Conservation (phyloP, 2,888 invertebrate genomes). For the Drosophila eohydei region DNA sequence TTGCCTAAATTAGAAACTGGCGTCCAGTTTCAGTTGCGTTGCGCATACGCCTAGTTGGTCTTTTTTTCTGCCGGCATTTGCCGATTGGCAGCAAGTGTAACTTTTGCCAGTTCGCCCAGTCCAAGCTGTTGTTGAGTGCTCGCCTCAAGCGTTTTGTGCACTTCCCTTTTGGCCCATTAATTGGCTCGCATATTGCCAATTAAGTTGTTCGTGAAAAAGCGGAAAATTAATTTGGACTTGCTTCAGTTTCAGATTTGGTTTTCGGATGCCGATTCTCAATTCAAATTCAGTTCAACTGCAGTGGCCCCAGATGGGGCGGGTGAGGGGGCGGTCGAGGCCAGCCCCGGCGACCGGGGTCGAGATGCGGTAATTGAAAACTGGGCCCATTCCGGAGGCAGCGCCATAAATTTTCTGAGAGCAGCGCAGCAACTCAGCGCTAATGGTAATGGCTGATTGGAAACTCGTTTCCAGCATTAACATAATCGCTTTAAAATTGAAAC, state of each 20-base stretch:
- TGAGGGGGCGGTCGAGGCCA: slow-evolving; percentile 10
- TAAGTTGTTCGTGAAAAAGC: slow-evolving; percentile 68
- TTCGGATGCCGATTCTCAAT: slow-evolving; percentile 36
- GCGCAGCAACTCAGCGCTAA: slow-evolving; percentile 52
- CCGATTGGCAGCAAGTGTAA: slow-evolving; percentile 58
- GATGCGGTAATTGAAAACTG: slow-evolving; percentile 71
- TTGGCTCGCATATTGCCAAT: slow-evolving; percentile 77
- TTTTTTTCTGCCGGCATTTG: slow-evolving; percentile 15
- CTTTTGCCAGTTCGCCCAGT: slow-evolving; percentile 39
- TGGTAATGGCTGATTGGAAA: slow-evolving; percentile 76
- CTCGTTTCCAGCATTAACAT: slow-evolving; percentile 76
- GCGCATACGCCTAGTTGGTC: slow-evolving; percentile 53
- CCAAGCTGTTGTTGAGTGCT: slow-evolving; percentile 14
- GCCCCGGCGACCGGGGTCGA: slow-evolving; percentile 43
- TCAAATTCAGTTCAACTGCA: slow-evolving; percentile 32
- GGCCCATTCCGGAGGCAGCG: slow-evolving; percentile 59
- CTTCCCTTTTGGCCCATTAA: slow-evolving; percentile 58
- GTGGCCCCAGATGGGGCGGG: background rate
- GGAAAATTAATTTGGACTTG: slow-evolving; percentile 77
- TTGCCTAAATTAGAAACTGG: slow-evolving; percentile 73
- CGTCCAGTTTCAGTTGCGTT: slow-evolving; percentile 39
- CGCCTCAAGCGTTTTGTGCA: slow-evolving; percentile 46
- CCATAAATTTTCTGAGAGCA: slow-evolving; percentile 66
- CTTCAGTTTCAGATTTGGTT: slow-evolving; percentile 37
- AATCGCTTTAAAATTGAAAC: slow-evolving; percentile 80